phyloP scores from a whole-genome alignment of 2,888 invertebrate genomes.

The Phyto melanocephala region DNA sequence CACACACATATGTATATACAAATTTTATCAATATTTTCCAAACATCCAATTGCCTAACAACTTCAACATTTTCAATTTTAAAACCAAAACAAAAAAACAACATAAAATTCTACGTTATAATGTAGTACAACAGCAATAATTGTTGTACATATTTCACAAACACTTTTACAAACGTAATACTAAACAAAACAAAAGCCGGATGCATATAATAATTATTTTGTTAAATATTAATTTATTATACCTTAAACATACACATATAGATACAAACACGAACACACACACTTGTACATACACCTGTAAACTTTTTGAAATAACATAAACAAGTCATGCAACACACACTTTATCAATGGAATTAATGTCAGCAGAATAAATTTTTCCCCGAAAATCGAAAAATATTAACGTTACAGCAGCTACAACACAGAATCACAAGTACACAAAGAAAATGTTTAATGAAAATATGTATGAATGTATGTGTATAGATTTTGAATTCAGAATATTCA shows the following conservation, averaged over 20 bases:
- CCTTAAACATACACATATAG: background rate
- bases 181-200: constrained; percentile 11
- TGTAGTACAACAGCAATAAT: background rate
- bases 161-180: background rate
- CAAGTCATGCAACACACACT: background rate
- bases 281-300: background rate
- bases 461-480: background rate
- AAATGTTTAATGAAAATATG: constrained; percentile 21
- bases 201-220: constrained; percentile 47
- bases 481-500: constrained; percentile 16
- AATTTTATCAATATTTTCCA: background rate
- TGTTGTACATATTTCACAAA: background rate
- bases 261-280: background rate
- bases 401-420: background rate
- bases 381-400: background rate
- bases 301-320: background rate
- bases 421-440: background rate
- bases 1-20: background rate
- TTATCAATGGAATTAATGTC: constrained; percentile 54
- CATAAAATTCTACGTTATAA: background rate
- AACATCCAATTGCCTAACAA: background rate
- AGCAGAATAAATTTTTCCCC: constrained; percentile 20
- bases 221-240: constrained; percentile 56
- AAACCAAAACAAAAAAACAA: background rate
- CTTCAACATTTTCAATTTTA: constrained; percentile 9